Evolutionary conservation across 2,113 vertebrate genomes (phyloP).

Genomic region (Capra hircus): DNA sequence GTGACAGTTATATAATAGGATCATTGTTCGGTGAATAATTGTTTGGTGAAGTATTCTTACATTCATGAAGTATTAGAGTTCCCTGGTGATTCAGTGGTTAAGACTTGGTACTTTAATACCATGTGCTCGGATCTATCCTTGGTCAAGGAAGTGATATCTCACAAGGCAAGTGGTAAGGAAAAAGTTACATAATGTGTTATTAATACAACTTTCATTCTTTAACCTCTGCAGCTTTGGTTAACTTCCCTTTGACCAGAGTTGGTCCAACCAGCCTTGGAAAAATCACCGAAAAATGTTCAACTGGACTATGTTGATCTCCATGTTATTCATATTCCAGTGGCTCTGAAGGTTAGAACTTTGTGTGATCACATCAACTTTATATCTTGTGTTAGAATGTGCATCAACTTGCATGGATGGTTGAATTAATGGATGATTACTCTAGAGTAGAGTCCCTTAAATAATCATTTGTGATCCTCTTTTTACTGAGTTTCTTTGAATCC

Average conservation of each 20-base stretch:
- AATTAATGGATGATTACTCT: neutral
- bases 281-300: neutral
- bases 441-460: neutral
- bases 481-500: neutral
- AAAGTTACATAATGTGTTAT: neutral
- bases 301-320: neutral
- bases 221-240: constrained; percentile 79
- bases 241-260: constrained; percentile 59
- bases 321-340: neutral
- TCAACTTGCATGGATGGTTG: neutral
- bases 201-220: neutral
- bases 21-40: too few species aligned
- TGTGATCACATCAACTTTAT: neutral
- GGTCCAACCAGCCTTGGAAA: neutral
- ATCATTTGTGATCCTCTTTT: neutral
- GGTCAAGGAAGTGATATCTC: neutral
- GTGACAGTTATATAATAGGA: neutral
- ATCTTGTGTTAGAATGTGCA: neutral
- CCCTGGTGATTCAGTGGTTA: neutral
- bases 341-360: constrained; percentile 41
- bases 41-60: neutral
- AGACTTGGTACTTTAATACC: neutral
- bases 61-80: neutral
- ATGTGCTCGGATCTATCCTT: rapidly evolving
- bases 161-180: neutral